Conservation (phyloP, 2,797 vertebrate genomes). For the Chelmon rostratus region DNA sequence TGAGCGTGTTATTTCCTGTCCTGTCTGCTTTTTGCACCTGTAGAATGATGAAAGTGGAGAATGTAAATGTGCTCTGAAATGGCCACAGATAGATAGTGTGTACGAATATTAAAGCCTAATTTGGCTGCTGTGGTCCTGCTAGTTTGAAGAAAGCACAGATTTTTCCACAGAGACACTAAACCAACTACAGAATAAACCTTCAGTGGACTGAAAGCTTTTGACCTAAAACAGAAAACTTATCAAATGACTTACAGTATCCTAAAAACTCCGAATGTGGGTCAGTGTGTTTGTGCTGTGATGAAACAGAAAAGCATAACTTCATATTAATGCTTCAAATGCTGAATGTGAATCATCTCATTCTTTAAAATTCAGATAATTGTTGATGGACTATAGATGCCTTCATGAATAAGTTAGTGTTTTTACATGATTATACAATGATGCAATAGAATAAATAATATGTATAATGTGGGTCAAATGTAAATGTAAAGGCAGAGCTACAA, state of each 20-base stretch:
- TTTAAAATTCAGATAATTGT: neutral
- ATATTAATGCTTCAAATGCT: neutral
- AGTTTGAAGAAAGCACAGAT: too few relatives aligned
- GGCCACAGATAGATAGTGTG: too few relatives aligned
- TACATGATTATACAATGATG: neutral
- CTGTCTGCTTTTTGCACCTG: neutral
- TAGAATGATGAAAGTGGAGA: too few relatives aligned
- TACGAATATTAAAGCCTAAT: too few relatives aligned
- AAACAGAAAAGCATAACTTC: neutral
- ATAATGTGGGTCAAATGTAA: constrained; percentile 20
- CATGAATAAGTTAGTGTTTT: constrained; percentile 25
- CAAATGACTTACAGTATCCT: neutral
- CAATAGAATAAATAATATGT: neutral
- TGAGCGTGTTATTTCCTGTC: neutral
- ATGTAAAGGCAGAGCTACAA: neutral
- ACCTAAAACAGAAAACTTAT: neutral
- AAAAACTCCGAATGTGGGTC: neutral
- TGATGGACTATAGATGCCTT: neutral
- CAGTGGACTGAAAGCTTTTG: too few relatives aligned
- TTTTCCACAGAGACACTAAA: neutral
- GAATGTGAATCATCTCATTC: neutral
- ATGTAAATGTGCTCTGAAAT: too few relatives aligned
- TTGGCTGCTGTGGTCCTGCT: too few relatives aligned
- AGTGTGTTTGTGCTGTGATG: neutral
- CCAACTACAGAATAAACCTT: too few relatives aligned